Evolutionary conservation across 2,797 vertebrate genomes (phyloP), one percentile per base, ranked within the genome.

Genomic region (Uromys caudimaculatus): DNA sequence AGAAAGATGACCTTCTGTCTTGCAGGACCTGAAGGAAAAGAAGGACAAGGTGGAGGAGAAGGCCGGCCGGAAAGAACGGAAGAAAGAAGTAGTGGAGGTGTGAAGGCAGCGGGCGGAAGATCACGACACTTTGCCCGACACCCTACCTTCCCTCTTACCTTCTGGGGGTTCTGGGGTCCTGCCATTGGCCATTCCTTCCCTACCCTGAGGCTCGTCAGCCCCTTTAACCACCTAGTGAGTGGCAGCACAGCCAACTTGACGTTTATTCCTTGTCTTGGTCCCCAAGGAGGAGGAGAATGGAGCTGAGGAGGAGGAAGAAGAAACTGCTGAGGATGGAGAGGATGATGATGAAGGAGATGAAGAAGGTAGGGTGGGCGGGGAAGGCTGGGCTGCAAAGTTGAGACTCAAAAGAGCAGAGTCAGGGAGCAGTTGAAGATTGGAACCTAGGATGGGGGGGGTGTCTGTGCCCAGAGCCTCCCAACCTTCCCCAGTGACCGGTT

Each of bases 321-420:
- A 98, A 89, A 96, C 97, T n/a, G 97, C 97, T 1, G 97, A 98
- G 56, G 98, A 98, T 62, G 98, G 98, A 60, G 98, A 99, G 83
- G 98, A 99, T 58, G 98, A 99, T 71, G 98, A 99, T 62, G 98
- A 99, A 86, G 98, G 98, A 90, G 98, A 98, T 79, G 98, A 98
- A 91, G 98, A 99, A 98, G 98, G 98, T 99, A 97, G 4, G 83
- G 77, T 82, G 82, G 81, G 1, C 3, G 0, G 67, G 56, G 86
- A 29, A 69, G 19, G 47, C 92, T 82, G 60, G 86, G 44, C 44
- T 32, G 73, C 71, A 38, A 94, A 93, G 52, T 88, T 41, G 29
- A 89, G 84, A 10, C 89, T 64, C 38, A 71, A 35, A 62, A 76
- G 23, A 90, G 54, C 52, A 76, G 89, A 86, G 77, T 62, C 81